Conservation (phyloP, 2,797 vertebrate genomes). For the Coregonus sp. region DNA sequence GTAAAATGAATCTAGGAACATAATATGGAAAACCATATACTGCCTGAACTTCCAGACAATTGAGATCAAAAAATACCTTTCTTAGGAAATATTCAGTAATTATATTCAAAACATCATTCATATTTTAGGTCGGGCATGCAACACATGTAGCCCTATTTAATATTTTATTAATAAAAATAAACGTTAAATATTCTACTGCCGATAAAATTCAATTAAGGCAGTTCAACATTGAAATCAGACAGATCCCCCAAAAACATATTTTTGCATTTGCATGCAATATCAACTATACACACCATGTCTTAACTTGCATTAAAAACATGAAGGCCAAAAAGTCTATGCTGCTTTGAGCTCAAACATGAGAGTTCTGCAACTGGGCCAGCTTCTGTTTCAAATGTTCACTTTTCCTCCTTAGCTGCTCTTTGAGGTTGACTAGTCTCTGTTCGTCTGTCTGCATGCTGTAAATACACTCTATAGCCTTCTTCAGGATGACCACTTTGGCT, state of each 20-base stretch:
- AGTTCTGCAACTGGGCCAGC: constrained; percentile 89
- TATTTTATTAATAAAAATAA: constrained; percentile 92
- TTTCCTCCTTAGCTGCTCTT: constrained; percentile 86
- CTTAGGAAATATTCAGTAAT: constrained; percentile 77
- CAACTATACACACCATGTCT: constrained; percentile 77
- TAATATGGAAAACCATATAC: constrained; percentile 71
- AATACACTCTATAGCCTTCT: constrained; percentile 94
- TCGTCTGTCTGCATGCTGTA: constrained; percentile 89
- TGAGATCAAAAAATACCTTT: constrained; percentile 83
- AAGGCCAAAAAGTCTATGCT: constrained; percentile 54
- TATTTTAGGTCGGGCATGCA: constrained; percentile 73
- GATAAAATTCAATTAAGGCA: constrained; percentile 85
- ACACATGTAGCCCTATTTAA: constrained; percentile 48
- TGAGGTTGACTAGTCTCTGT: constrained; percentile 85
- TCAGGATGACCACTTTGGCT: constrained; percentile 96
- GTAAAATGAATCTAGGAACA: constrained; percentile 64
- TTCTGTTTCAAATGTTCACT: constrained; percentile 92
- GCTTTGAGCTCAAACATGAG: constrained; percentile 63
- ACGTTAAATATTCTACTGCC: constrained; percentile 86
- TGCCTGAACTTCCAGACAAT: constrained; percentile 74
- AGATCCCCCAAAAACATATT: constrained; percentile 75
- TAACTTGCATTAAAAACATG: constrained; percentile 62
- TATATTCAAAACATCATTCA: constrained; percentile 74
- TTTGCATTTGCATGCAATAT: constrained; percentile 79
- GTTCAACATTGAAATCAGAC: constrained; percentile 85